Evolutionary conservation across 2,113 vertebrate genomes (phyloP).

Genomic region (Oostethus manadensis): DNA sequence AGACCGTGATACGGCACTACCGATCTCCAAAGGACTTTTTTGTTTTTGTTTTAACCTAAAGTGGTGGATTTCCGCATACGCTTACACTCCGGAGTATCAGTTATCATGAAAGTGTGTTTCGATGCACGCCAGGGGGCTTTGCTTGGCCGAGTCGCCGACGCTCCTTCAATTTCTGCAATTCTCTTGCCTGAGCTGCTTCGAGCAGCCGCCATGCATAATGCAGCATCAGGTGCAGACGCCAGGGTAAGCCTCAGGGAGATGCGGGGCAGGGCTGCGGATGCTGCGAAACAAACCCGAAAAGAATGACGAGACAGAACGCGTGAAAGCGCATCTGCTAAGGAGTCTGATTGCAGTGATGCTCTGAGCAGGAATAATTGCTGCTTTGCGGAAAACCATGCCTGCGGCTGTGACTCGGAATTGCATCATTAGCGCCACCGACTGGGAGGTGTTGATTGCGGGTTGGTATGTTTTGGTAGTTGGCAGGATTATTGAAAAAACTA

Average conservation of each 20-base stretch:
- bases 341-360: not conserved
- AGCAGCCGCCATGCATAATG: not conserved
- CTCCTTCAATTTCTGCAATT: not conserved
- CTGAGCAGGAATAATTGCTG: not conserved
- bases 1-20: constrained; percentile 15
- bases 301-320: not conserved
- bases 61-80: too few species aligned
- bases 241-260: not conserved
- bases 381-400: not conserved
- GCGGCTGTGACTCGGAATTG: not conserved
- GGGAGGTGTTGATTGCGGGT: not conserved
- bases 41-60: not conserved
- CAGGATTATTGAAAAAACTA: too few species aligned
- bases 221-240: not conserved
- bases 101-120: constrained; percentile 1
- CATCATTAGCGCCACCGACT: not conserved
- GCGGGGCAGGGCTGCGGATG: not conserved
- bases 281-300: not conserved
- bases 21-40: not conserved
- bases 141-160: constrained; percentile 15
- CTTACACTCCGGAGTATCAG: constrained; percentile 6
- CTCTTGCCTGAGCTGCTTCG: not conserved
- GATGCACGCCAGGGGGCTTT: constrained; percentile 3
- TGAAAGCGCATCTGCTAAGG: constrained; percentile 1
- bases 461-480: too few species aligned